A percentile compares a stretch with the other conserved stretches of the same genome.
Evolutionary conservation across 92 coral and sea anemone species (phyloP).

Genomic region (Epizoanthus stellaris): DNA sequence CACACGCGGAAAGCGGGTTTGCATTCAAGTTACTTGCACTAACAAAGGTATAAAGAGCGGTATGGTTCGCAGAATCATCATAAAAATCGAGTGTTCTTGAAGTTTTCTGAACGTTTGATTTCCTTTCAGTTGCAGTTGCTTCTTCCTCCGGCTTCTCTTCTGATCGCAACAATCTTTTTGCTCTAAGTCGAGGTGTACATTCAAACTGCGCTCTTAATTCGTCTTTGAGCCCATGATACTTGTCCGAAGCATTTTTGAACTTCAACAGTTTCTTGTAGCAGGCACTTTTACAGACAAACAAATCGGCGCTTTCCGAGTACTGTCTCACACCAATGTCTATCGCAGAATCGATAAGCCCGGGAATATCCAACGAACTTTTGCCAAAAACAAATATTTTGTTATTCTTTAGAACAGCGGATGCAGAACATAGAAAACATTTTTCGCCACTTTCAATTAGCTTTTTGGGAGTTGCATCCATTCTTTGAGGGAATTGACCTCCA

Average conservation of each 20-base stretch:
- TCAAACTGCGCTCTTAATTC: constrained; percentile 25
- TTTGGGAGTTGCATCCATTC: constrained; percentile 42
- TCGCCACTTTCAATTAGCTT: constrained; percentile 36
- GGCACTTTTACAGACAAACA: constrained; percentile 45
- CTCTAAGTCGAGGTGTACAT: not conserved
- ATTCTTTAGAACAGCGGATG: constrained; percentile 13
- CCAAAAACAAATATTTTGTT: constrained; percentile 39
- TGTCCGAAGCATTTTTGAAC: constrained; percentile 41
- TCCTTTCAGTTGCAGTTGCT: not conserved
- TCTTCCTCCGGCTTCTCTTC: not conserved
- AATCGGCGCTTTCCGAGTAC: constrained; percentile 46
- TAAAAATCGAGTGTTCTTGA: constrained; percentile 1
- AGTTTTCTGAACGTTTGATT: constrained; percentile 1
- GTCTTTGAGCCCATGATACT: constrained; percentile 5
- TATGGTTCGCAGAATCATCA: not conserved
- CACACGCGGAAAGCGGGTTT: constrained; percentile 8
- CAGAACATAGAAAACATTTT: constrained; percentile 39
- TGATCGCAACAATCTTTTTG: constrained; percentile 6
- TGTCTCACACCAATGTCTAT: constrained; percentile 38
- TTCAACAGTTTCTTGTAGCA: constrained; percentile 49
- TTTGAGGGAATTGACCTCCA: constrained; percentile 12
- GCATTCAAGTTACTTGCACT: constrained; percentile 2
- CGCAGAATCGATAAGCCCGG: constrained; percentile 23
- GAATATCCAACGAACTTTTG: constrained; percentile 30
- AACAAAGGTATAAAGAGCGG: not conserved